Percentiles rank a stretch among this genome's conserved stretches.
Conservation (phyloP, 1,140 invertebrate genomes). For the Drosophila nebulosa region DNA sequence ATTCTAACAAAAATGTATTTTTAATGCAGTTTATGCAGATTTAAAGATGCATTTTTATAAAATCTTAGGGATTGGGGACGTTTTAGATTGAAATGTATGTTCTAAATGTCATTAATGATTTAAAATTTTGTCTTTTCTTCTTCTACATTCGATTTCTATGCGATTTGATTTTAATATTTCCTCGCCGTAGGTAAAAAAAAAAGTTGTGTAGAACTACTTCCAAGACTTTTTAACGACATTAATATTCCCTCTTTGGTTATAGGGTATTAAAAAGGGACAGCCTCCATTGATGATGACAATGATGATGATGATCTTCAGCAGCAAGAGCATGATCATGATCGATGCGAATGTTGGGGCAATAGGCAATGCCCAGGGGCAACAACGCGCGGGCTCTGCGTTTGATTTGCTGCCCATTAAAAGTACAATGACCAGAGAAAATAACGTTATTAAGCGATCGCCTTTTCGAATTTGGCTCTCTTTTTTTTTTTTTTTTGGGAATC, state of each 20-base stretch:
- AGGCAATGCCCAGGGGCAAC: slow-evolving; percentile 33
- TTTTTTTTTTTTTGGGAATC: slow-evolving; percentile 34
- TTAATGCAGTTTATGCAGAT: too few relatives aligned
- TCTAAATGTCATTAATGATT: too few relatives aligned
- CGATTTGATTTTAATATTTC: too few relatives aligned
- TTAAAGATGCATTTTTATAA: too few relatives aligned
- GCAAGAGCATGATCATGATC: slow-evolving; percentile 31
- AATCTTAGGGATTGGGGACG: too few relatives aligned
- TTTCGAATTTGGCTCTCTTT: slow-evolving; percentile 16
- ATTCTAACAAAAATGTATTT: too few relatives aligned
- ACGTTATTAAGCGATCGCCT: slow-evolving; percentile 69
- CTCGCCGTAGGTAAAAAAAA: too few relatives aligned
- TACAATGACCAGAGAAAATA: slow-evolving; percentile 78
- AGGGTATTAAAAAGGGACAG: slow-evolving; percentile 38
- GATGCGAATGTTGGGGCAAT: slow-evolving; percentile 40
- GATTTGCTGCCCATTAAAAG: slow-evolving; percentile 78
- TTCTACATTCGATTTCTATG: too few relatives aligned
- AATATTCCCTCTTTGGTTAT: not conserved
- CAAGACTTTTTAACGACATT: not conserved
- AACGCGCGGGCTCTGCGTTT: slow-evolving; percentile 51
- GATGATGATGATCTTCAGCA: slow-evolving; percentile 21
- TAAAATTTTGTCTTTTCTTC: too few relatives aligned
- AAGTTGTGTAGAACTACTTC: too few relatives aligned
- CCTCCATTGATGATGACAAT: slow-evolving; percentile 33
- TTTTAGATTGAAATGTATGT: too few relatives aligned